Percentiles rank a stretch among this genome's conserved stretches.
Conservation (phyloP, 1,140 invertebrate genomes). For the Bombus polaris region DNA sequence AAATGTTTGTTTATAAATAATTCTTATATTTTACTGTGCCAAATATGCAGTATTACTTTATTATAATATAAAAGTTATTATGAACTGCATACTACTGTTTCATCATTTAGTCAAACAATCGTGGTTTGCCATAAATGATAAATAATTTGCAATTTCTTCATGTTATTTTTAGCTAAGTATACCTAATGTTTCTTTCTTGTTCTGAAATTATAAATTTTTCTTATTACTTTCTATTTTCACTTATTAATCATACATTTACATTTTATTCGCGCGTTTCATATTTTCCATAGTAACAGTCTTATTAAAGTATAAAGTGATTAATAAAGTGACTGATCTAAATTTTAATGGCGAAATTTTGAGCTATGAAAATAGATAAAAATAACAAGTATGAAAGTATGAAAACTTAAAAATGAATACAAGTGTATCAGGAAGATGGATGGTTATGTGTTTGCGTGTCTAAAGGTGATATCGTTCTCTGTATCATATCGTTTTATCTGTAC, state of each 20-base stretch:
- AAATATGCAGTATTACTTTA: too few relatives aligned
- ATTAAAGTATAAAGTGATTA: not conserved
- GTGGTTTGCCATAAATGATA: too few relatives aligned
- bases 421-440: slow-evolving; percentile 46
- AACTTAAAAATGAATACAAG: slow-evolving; percentile 36
- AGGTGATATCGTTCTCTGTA: slow-evolving; percentile 10
- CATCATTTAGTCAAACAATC: too few relatives aligned
- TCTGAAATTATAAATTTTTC: not conserved
- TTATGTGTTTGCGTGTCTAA: slow-evolving; percentile 32
- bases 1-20: too few relatives aligned
- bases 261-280: not conserved
- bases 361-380: not conserved
- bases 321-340: too few relatives aligned
- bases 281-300: not conserved
- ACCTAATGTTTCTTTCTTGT: not conserved
- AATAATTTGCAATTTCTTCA: too few relatives aligned
- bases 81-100: too few relatives aligned
- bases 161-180: too few relatives aligned
- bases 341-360: not conserved
- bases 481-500: not conserved
- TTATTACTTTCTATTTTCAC: not conserved
- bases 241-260: too few relatives aligned
- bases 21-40: too few relatives aligned
- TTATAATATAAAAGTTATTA: too few relatives aligned
- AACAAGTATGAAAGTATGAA: not conserved